Conservation (phyloP, 2,888 invertebrate genomes). For the Epirrhoe alternata region DNA sequence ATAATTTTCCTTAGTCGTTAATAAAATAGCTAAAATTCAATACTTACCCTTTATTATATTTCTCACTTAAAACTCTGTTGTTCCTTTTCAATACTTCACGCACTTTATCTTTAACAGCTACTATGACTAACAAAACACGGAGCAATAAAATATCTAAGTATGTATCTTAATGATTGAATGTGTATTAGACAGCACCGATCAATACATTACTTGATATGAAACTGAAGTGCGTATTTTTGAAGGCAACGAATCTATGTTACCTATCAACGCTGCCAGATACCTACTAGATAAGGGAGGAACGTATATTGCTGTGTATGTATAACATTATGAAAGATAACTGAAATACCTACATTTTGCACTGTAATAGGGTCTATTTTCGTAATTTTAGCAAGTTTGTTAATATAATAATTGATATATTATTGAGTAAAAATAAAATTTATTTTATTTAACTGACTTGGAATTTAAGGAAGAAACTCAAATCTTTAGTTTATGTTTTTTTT, state of each 20-base stretch:
- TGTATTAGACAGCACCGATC: slow-evolving; percentile 26
- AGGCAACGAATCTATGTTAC: slow-evolving; percentile 34
- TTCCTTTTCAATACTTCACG: neutral
- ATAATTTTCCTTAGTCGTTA: no score
- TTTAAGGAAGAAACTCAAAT: no score
- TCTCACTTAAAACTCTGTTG: neutral
- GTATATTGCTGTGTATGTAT: neutral
- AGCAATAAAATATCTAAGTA: slow-evolving; percentile 7
- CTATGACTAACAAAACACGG: slow-evolving; percentile 9
- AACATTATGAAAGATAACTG: slow-evolving; percentile 23
- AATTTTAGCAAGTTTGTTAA: no score
- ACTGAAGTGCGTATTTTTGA: slow-evolving; percentile 39
- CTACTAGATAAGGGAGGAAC: slow-evolving; percentile 37
- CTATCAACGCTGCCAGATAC: slow-evolving; percentile 35
- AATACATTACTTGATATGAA: slow-evolving; percentile 40
- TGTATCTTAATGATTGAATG: neutral
- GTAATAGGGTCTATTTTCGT: neutral
- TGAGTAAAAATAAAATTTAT: no score
- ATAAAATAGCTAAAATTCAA: no score
- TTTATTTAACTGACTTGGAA: no score
- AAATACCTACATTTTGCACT: neutral
- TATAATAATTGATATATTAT: no score
- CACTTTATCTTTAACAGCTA: neutral
- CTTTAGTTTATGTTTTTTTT: no score
- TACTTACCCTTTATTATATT: neutral